phyloP scores from a whole-genome alignment of 2,888 invertebrate genomes.

The Allophyes oxyacanthae region DNA sequence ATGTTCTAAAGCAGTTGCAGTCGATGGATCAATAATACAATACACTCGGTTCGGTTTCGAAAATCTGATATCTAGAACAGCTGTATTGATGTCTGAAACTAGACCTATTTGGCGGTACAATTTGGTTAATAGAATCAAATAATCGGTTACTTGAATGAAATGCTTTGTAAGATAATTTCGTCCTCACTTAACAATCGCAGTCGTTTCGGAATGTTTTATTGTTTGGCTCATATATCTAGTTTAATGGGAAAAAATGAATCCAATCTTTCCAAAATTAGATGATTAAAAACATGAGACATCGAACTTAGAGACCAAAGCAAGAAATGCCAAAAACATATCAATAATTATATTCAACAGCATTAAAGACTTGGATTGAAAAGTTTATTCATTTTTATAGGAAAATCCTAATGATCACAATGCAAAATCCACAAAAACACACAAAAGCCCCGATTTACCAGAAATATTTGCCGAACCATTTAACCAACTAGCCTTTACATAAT shows the following conservation, averaged over 20 bases:
- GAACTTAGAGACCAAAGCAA: too few species aligned
- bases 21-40: slow-evolving; percentile 49
- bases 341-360: too few species aligned
- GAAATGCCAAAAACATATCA: too few species aligned
- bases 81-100: slow-evolving; percentile 28
- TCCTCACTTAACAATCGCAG: too few species aligned
- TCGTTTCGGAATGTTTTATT: too few species aligned
- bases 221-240: too few species aligned
- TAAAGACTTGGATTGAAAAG: too few species aligned
- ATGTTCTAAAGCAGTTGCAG: slow-evolving; percentile 23
- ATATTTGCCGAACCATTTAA: slow-evolving; percentile 12
- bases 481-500: slow-evolving; percentile 25
- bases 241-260: too few species aligned
- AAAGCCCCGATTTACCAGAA: slow-evolving; percentile 14
- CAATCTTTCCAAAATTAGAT: too few species aligned
- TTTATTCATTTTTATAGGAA: background rate
- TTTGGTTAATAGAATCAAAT: slow-evolving; percentile 2
- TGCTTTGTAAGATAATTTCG: too few species aligned
- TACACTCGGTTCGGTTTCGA: slow-evolving; percentile 40
- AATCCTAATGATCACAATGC: background rate
- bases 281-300: too few species aligned
- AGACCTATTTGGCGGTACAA: slow-evolving; percentile 1
- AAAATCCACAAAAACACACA: slow-evolving; percentile 14
- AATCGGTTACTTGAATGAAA: background rate
- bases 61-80: slow-evolving; percentile 50